Percentiles rank a stretch among this genome's conserved stretches.
These are phyloP conservation scores for Nanorana parkeri DNA, from an alignment of 2,113 vertebrate species.

Conservation along the genomic window DNA sequence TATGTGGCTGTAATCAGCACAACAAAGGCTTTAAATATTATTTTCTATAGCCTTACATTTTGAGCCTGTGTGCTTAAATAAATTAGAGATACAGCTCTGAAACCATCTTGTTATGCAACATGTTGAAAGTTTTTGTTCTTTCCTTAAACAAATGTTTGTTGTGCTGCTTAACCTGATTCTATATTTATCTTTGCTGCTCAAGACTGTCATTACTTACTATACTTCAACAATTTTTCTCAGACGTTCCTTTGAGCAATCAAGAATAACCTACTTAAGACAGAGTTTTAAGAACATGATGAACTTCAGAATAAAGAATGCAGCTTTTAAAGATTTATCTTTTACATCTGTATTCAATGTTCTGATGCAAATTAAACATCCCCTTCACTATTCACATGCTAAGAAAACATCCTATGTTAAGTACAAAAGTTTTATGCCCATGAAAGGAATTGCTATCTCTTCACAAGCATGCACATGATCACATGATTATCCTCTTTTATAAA, in stretches of 20 bases:
- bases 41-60: too few species aligned
- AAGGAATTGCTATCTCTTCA: not conserved
- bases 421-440: not conserved
- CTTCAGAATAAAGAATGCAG: not conserved
- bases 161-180: not conserved
- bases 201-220: conserved; percentile 13
- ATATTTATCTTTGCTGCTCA: conserved; percentile 4
- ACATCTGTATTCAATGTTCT: conserved; percentile 26
- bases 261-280: conserved; percentile 1
- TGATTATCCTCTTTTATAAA: not conserved
- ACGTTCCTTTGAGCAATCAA: conserved; percentile 22
- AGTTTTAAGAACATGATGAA: conserved; percentile 25
- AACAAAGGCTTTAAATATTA: too few species aligned
- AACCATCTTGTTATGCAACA: too few species aligned
- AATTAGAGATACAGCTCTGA: too few species aligned
- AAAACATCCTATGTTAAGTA: conserved; percentile 16
- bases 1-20: too few species aligned
- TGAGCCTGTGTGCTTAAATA: too few species aligned
- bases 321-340: not conserved
- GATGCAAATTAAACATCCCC: conserved; percentile 15
- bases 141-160: not conserved
- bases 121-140: too few species aligned
- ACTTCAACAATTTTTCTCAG: conserved; percentile 3
- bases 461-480: not conserved
- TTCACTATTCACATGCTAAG: conserved; percentile 2